These are phyloP conservation scores for Amiota minor DNA, from an alignment of 2,888 invertebrate genomes.

Conservation along the genomic window DNA sequence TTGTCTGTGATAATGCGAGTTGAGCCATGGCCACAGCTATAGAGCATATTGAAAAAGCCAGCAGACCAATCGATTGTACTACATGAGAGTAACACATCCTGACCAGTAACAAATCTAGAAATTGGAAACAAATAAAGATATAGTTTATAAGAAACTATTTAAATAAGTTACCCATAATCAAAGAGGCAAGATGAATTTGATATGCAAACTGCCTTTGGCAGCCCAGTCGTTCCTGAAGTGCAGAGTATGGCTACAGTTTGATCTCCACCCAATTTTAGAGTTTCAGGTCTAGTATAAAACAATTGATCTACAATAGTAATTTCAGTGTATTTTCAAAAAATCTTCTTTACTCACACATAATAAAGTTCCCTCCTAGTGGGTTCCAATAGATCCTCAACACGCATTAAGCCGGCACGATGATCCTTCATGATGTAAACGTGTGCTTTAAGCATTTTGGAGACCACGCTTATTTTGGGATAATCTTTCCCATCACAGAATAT, in stretches of 20 bases:
- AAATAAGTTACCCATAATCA: slow-evolving; percentile 61
- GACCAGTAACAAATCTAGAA: slow-evolving; percentile 62
- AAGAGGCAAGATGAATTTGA: slow-evolving; percentile 66
- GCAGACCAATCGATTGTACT: slow-evolving; percentile 68
- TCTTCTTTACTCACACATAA: slow-evolving; percentile 57
- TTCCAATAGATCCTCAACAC: slow-evolving; percentile 64
- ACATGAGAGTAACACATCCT: slow-evolving; percentile 64
- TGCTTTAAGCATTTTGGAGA: slow-evolving; percentile 59
- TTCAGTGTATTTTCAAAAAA: neutral
- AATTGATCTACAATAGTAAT: neutral
- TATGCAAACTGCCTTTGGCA: slow-evolving; percentile 67
- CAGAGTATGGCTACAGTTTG: slow-evolving; percentile 68
- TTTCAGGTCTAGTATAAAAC: slow-evolving; percentile 54
- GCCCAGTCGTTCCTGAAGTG: slow-evolving; percentile 69
- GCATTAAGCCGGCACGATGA: slow-evolving; percentile 56
- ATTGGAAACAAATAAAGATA: neutral
- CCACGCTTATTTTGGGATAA: slow-evolving; percentile 56
- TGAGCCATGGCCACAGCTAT: slow-evolving; percentile 62
- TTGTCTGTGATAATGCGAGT: slow-evolving; percentile 67
- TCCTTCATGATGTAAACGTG: slow-evolving; percentile 61
- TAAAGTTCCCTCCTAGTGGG: slow-evolving; percentile 58
- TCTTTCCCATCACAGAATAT: slow-evolving; percentile 69
- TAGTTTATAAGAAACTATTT: too few relatives aligned
- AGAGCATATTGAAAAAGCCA: slow-evolving; percentile 65
- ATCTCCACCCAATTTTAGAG: slow-evolving; percentile 63